Evolutionary conservation across 2,888 invertebrate species (phyloP).

Genomic region (Danaus chrysippus): DNA sequence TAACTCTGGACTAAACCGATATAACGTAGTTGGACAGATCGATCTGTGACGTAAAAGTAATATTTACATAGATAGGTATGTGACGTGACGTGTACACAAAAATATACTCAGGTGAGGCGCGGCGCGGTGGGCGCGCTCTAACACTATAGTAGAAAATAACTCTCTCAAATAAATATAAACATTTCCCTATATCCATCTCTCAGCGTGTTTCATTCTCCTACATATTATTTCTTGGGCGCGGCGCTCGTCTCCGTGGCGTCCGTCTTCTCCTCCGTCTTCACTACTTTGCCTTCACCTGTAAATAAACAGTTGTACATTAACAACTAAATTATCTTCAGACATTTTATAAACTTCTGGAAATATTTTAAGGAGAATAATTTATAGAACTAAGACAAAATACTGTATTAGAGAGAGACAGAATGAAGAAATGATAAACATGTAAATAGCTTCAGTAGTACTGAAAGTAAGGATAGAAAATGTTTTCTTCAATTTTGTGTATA

Average conservation of each 20-base stretch:
- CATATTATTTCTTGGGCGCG: constrained; percentile 52
- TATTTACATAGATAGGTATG: constrained; percentile 41
- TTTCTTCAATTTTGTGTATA: too few relatives aligned
- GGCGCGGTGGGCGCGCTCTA: constrained; percentile 3
- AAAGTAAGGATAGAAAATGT: too few relatives aligned
- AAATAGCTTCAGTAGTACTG: too few relatives aligned
- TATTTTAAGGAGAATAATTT: too few relatives aligned
- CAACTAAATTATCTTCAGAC: not conserved
- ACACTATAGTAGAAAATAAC: constrained; percentile 27
- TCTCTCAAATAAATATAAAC: constrained; percentile 21
- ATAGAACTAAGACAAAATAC: too few relatives aligned
- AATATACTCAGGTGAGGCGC: constrained; percentile 20
- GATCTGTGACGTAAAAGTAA: constrained; percentile 57
- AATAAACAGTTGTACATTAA: constrained; percentile 17
- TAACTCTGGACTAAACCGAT: constrained; percentile 40
- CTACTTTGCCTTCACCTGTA: constrained; percentile 72
- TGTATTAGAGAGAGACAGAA: too few relatives aligned
- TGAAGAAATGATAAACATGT: too few relatives aligned
- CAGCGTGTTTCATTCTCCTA: not conserved
- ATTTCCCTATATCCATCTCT: constrained; percentile 12
- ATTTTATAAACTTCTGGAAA: not conserved
- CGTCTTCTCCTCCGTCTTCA: constrained; percentile 72
- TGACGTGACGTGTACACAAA: constrained; percentile 43
- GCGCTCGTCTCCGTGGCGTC: constrained; percentile 58
- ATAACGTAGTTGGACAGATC: constrained; percentile 62